Evolutionary conservation across 2,797 vertebrate species (phyloP).

Genomic region (Falco naumanni): DNA sequence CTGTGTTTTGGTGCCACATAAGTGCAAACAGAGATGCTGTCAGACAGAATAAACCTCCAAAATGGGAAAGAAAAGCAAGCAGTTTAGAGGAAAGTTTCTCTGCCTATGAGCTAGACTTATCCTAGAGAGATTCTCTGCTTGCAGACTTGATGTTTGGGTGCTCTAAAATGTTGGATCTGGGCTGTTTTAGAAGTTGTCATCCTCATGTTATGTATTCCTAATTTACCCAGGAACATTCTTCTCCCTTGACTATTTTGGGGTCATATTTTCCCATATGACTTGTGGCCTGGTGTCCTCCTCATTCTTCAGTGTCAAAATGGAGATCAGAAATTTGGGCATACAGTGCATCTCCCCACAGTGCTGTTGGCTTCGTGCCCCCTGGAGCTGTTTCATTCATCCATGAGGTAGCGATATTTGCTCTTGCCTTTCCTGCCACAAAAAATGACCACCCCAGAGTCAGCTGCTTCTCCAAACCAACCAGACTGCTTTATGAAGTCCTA

Average conservation of each 20-base stretch:
- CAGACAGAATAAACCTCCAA: background rate
- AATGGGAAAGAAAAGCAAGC: background rate
- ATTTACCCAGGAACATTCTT: constrained; percentile 30
- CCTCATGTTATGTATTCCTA: constrained; percentile 1
- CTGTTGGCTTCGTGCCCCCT: background rate
- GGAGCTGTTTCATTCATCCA: constrained; percentile 13
- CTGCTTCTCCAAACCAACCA: constrained; percentile 15
- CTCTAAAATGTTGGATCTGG: constrained; percentile 1
- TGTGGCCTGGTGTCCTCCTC: background rate
- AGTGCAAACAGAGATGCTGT: background rate
- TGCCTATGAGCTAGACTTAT: background rate
- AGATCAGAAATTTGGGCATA: constrained; percentile 23
- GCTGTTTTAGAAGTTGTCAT: constrained; percentile 1
- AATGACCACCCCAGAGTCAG: constrained; percentile 11
- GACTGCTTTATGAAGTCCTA: constrained; percentile 17
- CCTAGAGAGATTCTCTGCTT: background rate
- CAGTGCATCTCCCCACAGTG: background rate
- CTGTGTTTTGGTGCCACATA: background rate
- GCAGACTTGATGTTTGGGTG: background rate
- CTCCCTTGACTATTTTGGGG: constrained; percentile 4
- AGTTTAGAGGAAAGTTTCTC: background rate
- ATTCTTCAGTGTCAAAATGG: background rate
- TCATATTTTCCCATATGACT: constrained; percentile 10
- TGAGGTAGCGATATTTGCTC: constrained; percentile 24
- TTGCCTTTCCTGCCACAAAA: constrained; percentile 21